Conservation (phyloP, 1,140 invertebrate genomes). For the Halyomorpha halys region DNA sequence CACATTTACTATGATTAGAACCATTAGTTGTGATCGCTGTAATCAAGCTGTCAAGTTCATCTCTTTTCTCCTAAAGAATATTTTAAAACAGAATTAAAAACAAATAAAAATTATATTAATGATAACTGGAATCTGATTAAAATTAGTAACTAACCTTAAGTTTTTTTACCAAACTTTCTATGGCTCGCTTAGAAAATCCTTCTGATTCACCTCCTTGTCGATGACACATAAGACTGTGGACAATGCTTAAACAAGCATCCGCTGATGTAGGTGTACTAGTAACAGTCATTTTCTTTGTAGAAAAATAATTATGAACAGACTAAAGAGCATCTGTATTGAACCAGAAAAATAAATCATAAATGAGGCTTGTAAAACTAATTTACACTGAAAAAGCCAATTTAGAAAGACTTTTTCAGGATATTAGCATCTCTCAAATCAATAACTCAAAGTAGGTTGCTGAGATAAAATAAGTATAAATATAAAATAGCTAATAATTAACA, state of each 20-base stretch:
- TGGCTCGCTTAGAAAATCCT: conserved; percentile 90
- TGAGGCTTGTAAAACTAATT: background rate
- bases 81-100: no score
- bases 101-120: no score
- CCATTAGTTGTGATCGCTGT: conserved; percentile 98
- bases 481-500: no score
- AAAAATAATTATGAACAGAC: background rate
- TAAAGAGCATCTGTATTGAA: background rate
- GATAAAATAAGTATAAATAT: no score
- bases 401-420: no score
- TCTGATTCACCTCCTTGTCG: conserved; percentile 92
- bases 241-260: conserved; percentile 93
- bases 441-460: no score
- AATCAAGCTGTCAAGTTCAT: conserved; percentile 95
- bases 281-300: conserved; percentile 11
- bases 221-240: conserved; percentile 95
- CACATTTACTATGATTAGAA: conserved; percentile 93
- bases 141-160: conserved; percentile 51
- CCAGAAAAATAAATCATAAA: background rate
- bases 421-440: no score
- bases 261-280: conserved; percentile 67
- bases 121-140: no score
- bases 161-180: conserved; percentile 95
- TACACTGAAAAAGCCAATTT: no score
- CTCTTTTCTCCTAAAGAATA: conserved; percentile 51